phyloP scores from a whole-genome alignment of 2,113 vertebrate species.

The Camarhynchus parvulus region DNA sequence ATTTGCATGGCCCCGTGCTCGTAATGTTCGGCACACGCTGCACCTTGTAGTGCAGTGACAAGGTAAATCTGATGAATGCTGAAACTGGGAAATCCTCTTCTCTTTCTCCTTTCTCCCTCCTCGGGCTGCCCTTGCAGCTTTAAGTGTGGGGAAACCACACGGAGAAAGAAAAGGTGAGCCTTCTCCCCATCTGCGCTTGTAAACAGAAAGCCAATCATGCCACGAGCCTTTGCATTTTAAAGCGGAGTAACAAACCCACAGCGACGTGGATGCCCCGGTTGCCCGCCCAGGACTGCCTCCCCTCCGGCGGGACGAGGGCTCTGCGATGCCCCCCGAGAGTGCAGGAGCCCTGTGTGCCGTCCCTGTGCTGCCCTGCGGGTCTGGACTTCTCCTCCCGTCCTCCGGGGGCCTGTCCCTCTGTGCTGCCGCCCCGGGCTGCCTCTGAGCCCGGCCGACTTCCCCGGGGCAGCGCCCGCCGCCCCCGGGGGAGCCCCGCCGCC shows the following conservation, averaged over 20 bases:
- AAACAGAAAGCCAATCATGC: conserved; percentile 23
- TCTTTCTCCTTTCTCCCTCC: background rate
- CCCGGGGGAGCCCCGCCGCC: no score
- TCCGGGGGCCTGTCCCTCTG: background rate
- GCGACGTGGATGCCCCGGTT: background rate
- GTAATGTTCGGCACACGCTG: conserved; percentile 22
- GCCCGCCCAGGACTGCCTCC: background rate
- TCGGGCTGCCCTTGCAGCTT: background rate
- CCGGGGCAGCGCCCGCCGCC: background rate
- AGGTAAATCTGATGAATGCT: background rate
- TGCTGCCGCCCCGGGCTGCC: background rate
- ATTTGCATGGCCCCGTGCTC: conserved; percentile 43
- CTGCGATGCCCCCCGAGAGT: accelerated
- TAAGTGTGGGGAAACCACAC: background rate
- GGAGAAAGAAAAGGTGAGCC: background rate
- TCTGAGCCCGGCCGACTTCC: background rate
- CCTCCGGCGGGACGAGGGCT: background rate
- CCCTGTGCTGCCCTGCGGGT: accelerated
- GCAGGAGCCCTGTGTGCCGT: background rate
- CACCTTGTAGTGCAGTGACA: background rate
- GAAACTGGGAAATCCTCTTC: background rate
- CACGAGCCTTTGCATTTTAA: background rate
- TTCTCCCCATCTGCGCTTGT: background rate
- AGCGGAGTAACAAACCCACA: background rate
- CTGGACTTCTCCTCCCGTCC: background rate